phyloP scores from a whole-genome alignment of 2,113 vertebrate genomes.

The Nibea coibor region DNA sequence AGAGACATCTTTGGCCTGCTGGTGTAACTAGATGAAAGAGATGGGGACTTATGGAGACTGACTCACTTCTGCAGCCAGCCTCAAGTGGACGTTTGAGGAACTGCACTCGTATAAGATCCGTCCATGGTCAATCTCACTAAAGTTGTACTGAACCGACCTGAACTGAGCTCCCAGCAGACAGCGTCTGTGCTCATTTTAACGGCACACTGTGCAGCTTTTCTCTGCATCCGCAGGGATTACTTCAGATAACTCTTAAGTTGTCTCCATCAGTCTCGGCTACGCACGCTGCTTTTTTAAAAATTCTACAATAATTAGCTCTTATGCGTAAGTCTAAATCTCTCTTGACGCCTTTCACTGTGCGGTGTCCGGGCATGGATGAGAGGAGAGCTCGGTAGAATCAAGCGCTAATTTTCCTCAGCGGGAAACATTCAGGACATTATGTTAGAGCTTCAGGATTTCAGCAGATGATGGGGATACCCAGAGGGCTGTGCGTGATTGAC shows the following conservation, averaged over 20 bases:
- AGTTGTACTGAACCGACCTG: constrained; percentile 23
- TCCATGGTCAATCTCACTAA: neutral
- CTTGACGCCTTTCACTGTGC: constrained; percentile 37
- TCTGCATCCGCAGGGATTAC: constrained; percentile 41
- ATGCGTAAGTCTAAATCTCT: constrained; percentile 64
- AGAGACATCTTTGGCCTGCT: too few species aligned
- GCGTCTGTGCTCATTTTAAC: constrained; percentile 12
- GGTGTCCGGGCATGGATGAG: constrained; percentile 58
- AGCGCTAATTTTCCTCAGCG: constrained; percentile 50
- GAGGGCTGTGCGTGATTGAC: constrained; percentile 62
- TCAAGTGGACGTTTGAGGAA: too few species aligned
- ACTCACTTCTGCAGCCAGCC: too few species aligned
- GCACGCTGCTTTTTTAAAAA: neutral
- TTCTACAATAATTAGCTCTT: constrained; percentile 66
- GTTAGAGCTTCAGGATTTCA: constrained; percentile 39
- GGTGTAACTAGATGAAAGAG: too few species aligned
- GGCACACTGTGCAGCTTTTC: constrained; percentile 32
- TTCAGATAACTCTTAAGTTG: constrained; percentile 31
- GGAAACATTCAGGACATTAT: constrained; percentile 39
- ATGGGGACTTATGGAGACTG: too few species aligned
- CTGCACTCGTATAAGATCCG: too few species aligned
- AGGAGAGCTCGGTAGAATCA: constrained; percentile 26
- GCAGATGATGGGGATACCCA: constrained; percentile 56
- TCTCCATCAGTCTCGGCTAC: constrained; percentile 20
- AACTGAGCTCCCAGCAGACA: constrained; percentile 1